These are phyloP conservation scores for Ptychoptera contaminata DNA, from an alignment of 2,888 invertebrate species.

Conservation along the genomic window DNA sequence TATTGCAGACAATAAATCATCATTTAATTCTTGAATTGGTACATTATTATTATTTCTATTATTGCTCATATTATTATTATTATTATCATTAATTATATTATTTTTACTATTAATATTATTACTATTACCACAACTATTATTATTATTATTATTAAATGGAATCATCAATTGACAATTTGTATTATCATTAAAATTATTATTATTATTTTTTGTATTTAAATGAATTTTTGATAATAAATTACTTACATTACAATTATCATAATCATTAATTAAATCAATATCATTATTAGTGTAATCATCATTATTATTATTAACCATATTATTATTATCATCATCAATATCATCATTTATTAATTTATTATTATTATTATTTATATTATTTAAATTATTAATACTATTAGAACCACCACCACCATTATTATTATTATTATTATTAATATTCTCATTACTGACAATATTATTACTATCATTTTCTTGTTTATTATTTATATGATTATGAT, in stretches of 20 bases:
- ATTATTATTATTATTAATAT: neutral
- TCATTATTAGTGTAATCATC: neutral
- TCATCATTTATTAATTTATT: neutral
- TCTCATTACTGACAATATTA: neutral
- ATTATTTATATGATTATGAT: neutral
- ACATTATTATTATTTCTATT: no score
- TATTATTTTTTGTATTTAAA: no score
- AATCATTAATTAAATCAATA: neutral
- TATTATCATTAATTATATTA: no score
- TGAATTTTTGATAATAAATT: neutral
- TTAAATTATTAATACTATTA: conserved; percentile 3
- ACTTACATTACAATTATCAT: neutral
- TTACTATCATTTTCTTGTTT: neutral
- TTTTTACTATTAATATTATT: no score
- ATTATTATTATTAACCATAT: neutral
- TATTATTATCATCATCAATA: neutral
- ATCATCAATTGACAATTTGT: no score
- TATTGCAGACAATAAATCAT: no score
- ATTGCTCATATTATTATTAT: no score
- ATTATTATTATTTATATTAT: neutral
- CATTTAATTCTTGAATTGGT: no score
- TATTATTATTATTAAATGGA: no score
- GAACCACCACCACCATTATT: neutral
- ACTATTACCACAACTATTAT: no score
- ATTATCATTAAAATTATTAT: no score